phyloP scores from a whole-genome alignment of 2,888 invertebrate species.

The Brachypalpus laphriformis region DNA sequence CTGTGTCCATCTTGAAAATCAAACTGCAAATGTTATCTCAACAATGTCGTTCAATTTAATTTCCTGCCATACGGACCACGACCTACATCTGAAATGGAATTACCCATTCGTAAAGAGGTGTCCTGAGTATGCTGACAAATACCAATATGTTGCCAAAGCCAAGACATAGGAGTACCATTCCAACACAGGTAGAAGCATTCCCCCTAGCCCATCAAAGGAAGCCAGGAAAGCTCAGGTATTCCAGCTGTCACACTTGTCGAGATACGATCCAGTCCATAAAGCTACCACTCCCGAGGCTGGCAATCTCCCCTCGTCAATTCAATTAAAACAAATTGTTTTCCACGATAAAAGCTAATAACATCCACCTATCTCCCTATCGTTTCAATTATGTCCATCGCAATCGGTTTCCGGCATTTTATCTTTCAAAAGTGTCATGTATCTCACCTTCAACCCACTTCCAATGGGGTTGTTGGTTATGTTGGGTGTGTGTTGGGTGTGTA shows the following conservation, averaged over 20 bases:
- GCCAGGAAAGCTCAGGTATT: background rate
- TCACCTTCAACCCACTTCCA: constrained; percentile 10
- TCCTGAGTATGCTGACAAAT: too few species aligned
- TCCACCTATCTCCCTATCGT: constrained; percentile 29
- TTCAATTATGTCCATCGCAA: constrained; percentile 44
- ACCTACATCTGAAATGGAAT: too few species aligned
- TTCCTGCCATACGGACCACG: too few species aligned
- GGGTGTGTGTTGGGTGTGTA: background rate
- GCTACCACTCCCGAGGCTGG: background rate
- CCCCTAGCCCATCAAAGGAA: background rate
- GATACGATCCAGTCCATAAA: background rate
- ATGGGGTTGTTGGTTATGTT: too few species aligned
- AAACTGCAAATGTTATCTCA: too few species aligned
- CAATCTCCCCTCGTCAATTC: constrained; percentile 4
- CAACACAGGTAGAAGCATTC: background rate
- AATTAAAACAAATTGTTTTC: constrained; percentile 45
- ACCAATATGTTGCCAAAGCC: too few species aligned
- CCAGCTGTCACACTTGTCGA: background rate
- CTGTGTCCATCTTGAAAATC: too few species aligned
- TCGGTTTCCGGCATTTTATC: constrained; percentile 36
- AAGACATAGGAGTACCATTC: background rate
- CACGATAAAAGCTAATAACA: constrained; percentile 5
- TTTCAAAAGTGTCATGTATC: constrained; percentile 34
- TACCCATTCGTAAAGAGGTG: too few species aligned
- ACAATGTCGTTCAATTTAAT: too few species aligned